These are phyloP conservation scores for Tragelaphus strepsiceros DNA, from an alignment of 2,113 vertebrate species.

Conservation along the genomic window DNA sequence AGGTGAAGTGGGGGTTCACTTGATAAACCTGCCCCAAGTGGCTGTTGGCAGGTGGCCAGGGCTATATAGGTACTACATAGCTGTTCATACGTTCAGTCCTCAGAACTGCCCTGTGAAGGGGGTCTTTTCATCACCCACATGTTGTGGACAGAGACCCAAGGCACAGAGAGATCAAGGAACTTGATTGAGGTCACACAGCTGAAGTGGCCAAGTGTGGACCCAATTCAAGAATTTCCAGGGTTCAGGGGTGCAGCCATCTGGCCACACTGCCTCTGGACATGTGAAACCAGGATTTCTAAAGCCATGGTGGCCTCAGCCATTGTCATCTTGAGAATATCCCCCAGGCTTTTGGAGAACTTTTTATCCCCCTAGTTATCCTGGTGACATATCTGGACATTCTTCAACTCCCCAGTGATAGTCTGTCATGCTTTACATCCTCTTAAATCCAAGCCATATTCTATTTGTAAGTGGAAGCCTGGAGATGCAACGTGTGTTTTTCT, in stretches of 20 bases:
- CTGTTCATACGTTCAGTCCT: rapidly evolving
- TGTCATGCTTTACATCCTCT: not conserved
- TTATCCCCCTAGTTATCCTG: not conserved
- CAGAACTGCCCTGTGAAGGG: not conserved
- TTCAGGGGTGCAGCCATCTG: rapidly evolving
- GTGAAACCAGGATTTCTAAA: not conserved
- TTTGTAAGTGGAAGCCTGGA: not conserved
- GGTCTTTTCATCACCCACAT: not conserved
- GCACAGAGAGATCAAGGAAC: not conserved
- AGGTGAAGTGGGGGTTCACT: not conserved
- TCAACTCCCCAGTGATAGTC: not conserved
- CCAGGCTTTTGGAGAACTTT: not conserved
- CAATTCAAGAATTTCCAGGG: not conserved
- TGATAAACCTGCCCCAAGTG: not conserved
- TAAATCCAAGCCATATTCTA: not conserved
- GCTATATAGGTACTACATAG: not conserved
- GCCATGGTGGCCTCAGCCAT: too few species aligned
- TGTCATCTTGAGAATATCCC: not conserved
- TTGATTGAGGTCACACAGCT: not conserved
- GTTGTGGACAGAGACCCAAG: not conserved
- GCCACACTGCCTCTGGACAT: not conserved
- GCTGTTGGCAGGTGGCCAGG: not conserved
- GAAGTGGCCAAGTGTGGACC: not conserved
- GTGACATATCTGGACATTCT: not conserved
- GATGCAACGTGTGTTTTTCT: rapidly evolving